These are phyloP conservation scores for Drosophila formosana DNA, from an alignment of 2,888 invertebrate genomes.

Conservation along the genomic window DNA sequence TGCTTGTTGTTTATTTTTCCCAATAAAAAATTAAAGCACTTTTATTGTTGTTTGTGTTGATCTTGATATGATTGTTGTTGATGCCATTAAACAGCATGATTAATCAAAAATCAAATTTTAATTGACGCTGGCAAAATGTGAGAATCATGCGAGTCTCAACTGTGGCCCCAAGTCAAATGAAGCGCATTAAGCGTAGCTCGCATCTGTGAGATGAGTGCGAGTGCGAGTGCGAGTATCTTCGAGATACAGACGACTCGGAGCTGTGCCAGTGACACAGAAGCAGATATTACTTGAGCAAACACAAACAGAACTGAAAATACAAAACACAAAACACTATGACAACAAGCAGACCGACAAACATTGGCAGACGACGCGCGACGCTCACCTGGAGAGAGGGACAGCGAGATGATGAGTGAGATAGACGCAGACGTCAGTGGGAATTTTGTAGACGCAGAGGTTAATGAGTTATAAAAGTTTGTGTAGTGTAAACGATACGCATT, in stretches of 20 bases:
- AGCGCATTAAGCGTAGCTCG: slow-evolving; percentile 58
- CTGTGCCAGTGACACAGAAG: slow-evolving; percentile 69
- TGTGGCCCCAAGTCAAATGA: slow-evolving; percentile 60
- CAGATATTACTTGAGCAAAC: slow-evolving; percentile 38
- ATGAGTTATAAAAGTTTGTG: slow-evolving; percentile 74
- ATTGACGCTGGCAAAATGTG: slow-evolving; percentile 57
- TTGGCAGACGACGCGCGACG: slow-evolving; percentile 7
- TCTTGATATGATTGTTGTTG: slow-evolving; percentile 32
- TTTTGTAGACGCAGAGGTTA: slow-evolving; percentile 61
- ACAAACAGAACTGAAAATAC: slow-evolving; percentile 12
- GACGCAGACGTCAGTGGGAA: slow-evolving; percentile 17
- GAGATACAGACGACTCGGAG: slow-evolving; percentile 33
- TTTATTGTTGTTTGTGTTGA: slow-evolving; percentile 18
- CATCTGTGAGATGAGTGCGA: not conserved
- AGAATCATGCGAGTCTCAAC: slow-evolving; percentile 64
- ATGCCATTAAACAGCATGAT: slow-evolving; percentile 61
- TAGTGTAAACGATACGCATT: slow-evolving; percentile 70
- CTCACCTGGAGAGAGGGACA: not conserved
- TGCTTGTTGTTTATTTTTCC: not conserved
- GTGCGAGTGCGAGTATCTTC: slow-evolving; percentile 47
- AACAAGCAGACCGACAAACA: slow-evolving; percentile 21
- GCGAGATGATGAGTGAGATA: not conserved
- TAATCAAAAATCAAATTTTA: slow-evolving; percentile 68
- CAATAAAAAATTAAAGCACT: slow-evolving; percentile 30
- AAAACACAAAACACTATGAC: slow-evolving; percentile 16